Conservation (phyloP, 2,113 vertebrate genomes). For the Mellivora capensis region DNA sequence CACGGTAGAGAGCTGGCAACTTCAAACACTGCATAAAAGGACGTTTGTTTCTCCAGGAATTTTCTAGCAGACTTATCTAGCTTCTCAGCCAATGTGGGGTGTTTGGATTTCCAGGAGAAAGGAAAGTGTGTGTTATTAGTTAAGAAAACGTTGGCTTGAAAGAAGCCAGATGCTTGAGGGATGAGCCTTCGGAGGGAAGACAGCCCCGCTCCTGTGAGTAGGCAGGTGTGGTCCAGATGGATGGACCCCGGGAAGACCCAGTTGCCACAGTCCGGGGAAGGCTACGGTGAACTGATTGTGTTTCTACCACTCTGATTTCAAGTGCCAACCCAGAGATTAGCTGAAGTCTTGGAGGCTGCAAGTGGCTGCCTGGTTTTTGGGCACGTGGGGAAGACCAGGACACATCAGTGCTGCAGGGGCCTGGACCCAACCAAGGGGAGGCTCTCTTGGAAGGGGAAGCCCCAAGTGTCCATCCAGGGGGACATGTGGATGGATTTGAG, state of each 20-base stretch:
- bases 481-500: too few relatives aligned
- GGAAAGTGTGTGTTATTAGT: background rate
- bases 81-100: background rate
- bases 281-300: rapidly evolving
- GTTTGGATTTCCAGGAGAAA: background rate
- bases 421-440: background rate
- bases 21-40: background rate
- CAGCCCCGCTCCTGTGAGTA: background rate
- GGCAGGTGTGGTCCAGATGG: rapidly evolving
- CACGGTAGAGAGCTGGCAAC: rapidly evolving
- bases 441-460: background rate
- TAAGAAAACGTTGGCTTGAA: background rate
- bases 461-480: background rate
- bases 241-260: background rate
- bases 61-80: too few relatives aligned
- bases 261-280: background rate
- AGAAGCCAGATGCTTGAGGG: background rate
- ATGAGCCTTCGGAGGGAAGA: background rate
- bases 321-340: rapidly evolving
- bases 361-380: rapidly evolving
- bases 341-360: background rate
- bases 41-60: background rate
- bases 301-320: background rate
- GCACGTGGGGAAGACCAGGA: background rate
- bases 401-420: background rate